Conservation (phyloP, 2,888 invertebrate genomes). For the Apomyelois bistriatella region DNA sequence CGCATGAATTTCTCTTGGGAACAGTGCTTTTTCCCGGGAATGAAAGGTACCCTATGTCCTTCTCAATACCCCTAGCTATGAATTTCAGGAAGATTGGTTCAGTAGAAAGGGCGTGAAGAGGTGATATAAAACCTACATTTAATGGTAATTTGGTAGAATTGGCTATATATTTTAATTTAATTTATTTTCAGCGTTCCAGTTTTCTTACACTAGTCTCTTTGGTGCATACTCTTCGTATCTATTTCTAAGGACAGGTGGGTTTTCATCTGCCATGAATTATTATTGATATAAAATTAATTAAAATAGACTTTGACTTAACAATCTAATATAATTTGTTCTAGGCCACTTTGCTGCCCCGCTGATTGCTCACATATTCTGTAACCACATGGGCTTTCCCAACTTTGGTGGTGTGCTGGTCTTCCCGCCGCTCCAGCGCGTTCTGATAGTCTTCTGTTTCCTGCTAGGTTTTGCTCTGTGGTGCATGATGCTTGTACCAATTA, state of each 20-base stretch:
- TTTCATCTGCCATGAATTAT: neutral
- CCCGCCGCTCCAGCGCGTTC: slow-evolving; percentile 72
- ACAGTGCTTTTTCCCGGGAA: too few species aligned
- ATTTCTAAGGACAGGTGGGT: slow-evolving; percentile 89
- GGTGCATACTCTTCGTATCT: slow-evolving; percentile 97
- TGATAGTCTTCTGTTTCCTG: slow-evolving; percentile 84
- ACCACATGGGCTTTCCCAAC: slow-evolving; percentile 98
- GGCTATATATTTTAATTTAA: too few species aligned
- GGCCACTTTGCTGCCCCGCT: slow-evolving; percentile 94
- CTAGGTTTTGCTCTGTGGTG: slow-evolving; percentile 90
- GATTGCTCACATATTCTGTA: slow-evolving; percentile 95
- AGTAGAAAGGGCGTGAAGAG: too few species aligned
- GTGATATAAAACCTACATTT: too few species aligned
- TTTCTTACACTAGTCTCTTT: slow-evolving; percentile 94
- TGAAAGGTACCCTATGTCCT: too few species aligned
- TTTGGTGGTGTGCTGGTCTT: slow-evolving; percentile 79
- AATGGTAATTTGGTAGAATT: too few species aligned
- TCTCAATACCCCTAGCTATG: too few species aligned
- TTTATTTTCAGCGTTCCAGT: slow-evolving; percentile 87
- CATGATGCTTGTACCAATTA: slow-evolving; percentile 86
- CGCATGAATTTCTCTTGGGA: too few species aligned
- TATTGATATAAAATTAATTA: too few species aligned
- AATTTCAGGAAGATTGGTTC: too few species aligned
- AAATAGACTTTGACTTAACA: too few species aligned
- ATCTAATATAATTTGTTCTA: slow-evolving; percentile 37